These are phyloP conservation scores for Pollenia griseotomentosa DNA, from an alignment of 2,888 invertebrate genomes.

Conservation along the genomic window DNA sequence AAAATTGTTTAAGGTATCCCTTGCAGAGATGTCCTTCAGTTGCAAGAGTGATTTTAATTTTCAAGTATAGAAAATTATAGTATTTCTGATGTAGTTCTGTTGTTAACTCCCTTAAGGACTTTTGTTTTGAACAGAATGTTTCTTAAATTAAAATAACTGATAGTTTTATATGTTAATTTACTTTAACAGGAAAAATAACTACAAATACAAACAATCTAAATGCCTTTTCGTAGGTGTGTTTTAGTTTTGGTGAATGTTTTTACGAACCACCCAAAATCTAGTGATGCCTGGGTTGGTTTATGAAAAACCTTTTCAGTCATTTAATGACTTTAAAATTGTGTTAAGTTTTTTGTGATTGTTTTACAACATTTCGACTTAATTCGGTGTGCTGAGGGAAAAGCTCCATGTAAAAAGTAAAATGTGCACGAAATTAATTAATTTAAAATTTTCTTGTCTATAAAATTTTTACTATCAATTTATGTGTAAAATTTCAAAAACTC, in stretches of 20 bases:
- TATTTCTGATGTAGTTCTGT: conserved; percentile 30
- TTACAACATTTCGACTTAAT: not conserved
- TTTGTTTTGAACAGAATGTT: conserved; percentile 30
- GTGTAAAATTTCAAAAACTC: conserved; percentile 14
- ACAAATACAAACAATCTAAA: not conserved
- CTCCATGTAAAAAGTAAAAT: conserved; percentile 36
- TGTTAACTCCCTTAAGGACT: conserved; percentile 48
- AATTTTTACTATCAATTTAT: conserved; percentile 49
- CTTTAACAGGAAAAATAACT: not conserved
- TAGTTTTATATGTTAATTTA: conserved; percentile 63
- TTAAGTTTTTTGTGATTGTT: conserved; percentile 32
- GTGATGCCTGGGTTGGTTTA: conserved; percentile 5
- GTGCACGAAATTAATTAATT: conserved; percentile 53
- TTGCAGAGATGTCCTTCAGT: conserved; percentile 48
- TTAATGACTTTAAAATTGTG: conserved; percentile 53
- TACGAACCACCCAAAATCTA: not conserved
- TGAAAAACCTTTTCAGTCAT: conserved; percentile 42
- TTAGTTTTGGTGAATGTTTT: not conserved
- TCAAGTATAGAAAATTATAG: conserved; percentile 15
- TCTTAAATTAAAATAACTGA: conserved; percentile 43
- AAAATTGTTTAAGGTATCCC: conserved; percentile 73
- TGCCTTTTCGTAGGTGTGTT: not conserved
- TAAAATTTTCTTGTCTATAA: conserved; percentile 43
- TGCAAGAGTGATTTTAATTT: not conserved
- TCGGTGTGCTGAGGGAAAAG: conserved; percentile 17